Conservation (phyloP, 64 coral and sea anemone genomes). For the Pocillopora damicornis region DNA sequence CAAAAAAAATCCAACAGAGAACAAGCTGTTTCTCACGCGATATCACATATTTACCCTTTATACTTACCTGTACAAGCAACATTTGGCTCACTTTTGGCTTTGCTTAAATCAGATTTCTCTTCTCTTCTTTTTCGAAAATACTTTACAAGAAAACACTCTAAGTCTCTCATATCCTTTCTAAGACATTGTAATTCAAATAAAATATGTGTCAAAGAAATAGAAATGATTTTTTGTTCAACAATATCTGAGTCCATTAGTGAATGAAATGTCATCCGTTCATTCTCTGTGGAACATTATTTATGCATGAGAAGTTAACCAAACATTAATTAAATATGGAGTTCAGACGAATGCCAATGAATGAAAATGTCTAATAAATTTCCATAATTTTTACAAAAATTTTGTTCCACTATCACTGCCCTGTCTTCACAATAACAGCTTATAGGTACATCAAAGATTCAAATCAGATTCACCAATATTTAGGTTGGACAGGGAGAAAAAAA, state of each 20-base stretch:
- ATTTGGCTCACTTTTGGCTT: background rate
- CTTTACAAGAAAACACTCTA: constrained; percentile 29
- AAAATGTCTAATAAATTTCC: constrained; percentile 5
- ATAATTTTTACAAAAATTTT: background rate
- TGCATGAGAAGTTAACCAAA: constrained; percentile 1
- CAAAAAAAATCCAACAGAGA: too few species aligned
- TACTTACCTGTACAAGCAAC: background rate
- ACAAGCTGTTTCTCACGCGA: too few species aligned
- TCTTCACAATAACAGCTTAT: too few species aligned
- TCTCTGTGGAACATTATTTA: constrained; percentile 4
- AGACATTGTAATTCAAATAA: background rate
- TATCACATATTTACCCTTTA: background rate
- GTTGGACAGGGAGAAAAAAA: too few species aligned
- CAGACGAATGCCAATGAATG: background rate
- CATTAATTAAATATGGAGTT: constrained; percentile 16
- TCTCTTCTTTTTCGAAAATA: constrained; percentile 23
- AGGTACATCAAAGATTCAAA: too few species aligned
- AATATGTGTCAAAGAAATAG: background rate
- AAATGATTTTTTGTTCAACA: background rate
- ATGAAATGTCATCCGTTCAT: background rate
- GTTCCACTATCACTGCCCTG: too few species aligned
- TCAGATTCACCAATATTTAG: too few species aligned
- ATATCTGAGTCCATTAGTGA: background rate
- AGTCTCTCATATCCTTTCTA: constrained; percentile 12
- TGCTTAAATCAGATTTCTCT: constrained; percentile 22